These are phyloP conservation scores for Akabosia matsudoensis DNA, from an alignment of 1,140 invertebrate species.

Conservation along the genomic window DNA sequence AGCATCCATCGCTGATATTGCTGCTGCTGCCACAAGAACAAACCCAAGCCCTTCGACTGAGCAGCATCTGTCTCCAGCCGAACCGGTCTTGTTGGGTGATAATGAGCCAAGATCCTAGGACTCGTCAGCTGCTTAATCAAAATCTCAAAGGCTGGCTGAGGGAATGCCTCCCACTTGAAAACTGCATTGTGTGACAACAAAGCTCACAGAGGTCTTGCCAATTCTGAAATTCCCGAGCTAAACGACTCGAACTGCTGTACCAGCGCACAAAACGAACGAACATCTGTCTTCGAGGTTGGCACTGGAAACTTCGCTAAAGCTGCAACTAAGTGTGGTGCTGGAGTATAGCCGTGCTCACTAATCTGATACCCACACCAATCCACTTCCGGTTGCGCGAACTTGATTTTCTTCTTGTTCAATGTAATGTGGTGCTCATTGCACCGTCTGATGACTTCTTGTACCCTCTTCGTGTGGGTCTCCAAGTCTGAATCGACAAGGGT, in stretches of 20 bases:
- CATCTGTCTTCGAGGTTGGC: not conserved
- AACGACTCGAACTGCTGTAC: constrained; percentile 3
- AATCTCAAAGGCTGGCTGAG: not conserved
- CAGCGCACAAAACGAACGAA: not conserved
- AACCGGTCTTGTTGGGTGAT: not conserved
- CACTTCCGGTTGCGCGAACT: not conserved
- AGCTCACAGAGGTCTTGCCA: not conserved
- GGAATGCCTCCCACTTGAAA: not conserved
- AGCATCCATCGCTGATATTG: not conserved
- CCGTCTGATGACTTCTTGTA: not conserved
- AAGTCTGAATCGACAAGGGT: not conserved
- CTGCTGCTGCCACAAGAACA: not conserved
- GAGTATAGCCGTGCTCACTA: not conserved
- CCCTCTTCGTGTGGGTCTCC: not conserved
- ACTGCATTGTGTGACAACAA: not conserved
- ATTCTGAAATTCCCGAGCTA: not conserved
- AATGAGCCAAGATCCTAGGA: not conserved
- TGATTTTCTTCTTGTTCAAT: not conserved
- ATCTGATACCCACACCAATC: not conserved
- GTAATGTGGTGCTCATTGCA: not conserved
- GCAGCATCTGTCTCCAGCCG: constrained; percentile 3
- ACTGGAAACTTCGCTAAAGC: not conserved
- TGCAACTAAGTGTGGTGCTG: not conserved
- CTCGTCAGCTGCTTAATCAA: not conserved
- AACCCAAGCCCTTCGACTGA: not conserved